phyloP scores from a whole-genome alignment of 2,888 invertebrate species.

The Macrosiphum euphorbiae region DNA sequence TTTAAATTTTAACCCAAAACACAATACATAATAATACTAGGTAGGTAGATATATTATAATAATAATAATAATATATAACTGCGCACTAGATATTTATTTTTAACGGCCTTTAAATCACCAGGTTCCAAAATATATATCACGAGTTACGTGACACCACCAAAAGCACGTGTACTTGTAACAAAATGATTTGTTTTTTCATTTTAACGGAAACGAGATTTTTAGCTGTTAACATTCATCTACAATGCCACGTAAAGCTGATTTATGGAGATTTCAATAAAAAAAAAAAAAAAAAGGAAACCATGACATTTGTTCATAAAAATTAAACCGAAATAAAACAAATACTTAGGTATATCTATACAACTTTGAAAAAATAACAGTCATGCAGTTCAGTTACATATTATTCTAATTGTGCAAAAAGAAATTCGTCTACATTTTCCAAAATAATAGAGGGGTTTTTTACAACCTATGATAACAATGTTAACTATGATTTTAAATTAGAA shows the following conservation, averaged over 20 bases:
- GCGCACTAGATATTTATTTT: conserved; percentile 8
- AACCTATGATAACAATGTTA: neutral
- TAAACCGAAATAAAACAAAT: neutral
- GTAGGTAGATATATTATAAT: neutral
- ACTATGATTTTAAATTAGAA: neutral
- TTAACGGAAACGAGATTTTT: neutral
- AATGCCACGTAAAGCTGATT: neutral
- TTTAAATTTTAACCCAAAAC: neutral
- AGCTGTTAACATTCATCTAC: neutral
- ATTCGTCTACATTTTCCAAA: neutral
- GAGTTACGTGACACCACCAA: neutral
- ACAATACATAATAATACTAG: neutral
- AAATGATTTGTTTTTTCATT: conserved; percentile 8
- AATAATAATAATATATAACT: neutral
- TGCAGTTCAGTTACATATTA: neutral
- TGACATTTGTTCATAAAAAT: neutral
- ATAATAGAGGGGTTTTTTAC: neutral
- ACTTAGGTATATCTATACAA: neutral
- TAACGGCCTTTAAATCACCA: conserved; percentile 20
- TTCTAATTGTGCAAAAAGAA: neutral
- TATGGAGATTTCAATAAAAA: neutral
- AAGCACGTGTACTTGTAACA: neutral
- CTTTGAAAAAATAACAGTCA: neutral
- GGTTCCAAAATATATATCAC: neutral
- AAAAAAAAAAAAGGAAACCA: neutral